Evolutionary conservation across 1,140 invertebrate genomes (phyloP), one percentile per base, ranked within the genome.

Genomic region (Vanessa tameamea): DNA sequence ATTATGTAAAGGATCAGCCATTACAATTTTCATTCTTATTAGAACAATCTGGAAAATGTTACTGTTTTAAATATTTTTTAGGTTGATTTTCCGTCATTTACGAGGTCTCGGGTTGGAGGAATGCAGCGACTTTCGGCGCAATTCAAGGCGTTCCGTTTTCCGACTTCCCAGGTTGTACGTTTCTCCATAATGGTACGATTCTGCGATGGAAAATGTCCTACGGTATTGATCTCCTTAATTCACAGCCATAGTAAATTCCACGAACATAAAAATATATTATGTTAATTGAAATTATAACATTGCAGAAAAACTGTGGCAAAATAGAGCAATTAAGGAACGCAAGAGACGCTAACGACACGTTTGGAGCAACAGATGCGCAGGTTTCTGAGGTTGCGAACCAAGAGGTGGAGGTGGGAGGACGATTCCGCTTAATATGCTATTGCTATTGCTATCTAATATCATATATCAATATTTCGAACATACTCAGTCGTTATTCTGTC

Each of bases 91-190:
- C 93, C 94, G 3, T 72, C 88, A 16, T 93, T 94, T 26, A 87
- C 87, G 4, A 93, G 95, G 59, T 85, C 87, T 0, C 87, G 82
- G 47, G 64, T 85, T 47, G 89, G 87, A 48, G 87, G 82, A 4
- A 87, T 78, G 15, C 87, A 88, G 78, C 84, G 86, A 1, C 81
- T 95, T 16, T 86, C 93, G 7, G 93, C 94, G 4, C 89, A 92
- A 15, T 96, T 96, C 79, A 94, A 94, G 72, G 96, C 95, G 7
- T 96, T 96, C 85, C 95, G 96, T 26, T 96, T 96, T 85, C 95
- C 95, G 0, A 94, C 94, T 13, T 96, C 95, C 53, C 94, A 95
- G 20, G 91, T 96, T 2, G 95, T 96, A 1, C 91, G 94, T 26
- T 96, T 96, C 82, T 94, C 94, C 61, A 93, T 96, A 12, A 94